These are phyloP conservation scores for Ectemnius continuus DNA, from an alignment of 2,888 invertebrate species.

Conservation along the genomic window DNA sequence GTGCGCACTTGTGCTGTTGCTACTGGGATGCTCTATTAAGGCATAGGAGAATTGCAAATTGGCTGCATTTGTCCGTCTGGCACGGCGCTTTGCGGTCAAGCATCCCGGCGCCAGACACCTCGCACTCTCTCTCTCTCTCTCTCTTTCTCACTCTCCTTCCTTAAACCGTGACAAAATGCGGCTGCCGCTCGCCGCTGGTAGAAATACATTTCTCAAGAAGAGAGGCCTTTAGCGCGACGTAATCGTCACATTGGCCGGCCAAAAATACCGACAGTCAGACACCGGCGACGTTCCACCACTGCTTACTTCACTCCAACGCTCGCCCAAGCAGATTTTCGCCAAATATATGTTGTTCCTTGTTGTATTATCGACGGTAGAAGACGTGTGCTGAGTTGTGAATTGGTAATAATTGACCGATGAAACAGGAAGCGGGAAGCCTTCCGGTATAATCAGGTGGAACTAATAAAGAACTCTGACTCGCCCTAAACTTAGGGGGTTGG, in stretches of 20 bases:
- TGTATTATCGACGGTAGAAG: too few species aligned
- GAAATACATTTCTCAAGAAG: conserved; percentile 40
- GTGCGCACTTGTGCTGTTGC: neutral
- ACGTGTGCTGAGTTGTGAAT: too few species aligned
- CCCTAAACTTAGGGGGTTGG: neutral
- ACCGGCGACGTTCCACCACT: neutral
- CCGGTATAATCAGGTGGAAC: too few species aligned
- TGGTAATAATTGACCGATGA: too few species aligned
- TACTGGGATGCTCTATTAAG: conserved; percentile 42
- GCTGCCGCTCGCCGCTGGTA: conserved; percentile 31
- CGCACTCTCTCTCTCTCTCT: conserved; percentile 25
- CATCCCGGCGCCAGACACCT: conserved; percentile 69
- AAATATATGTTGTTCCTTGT: too few species aligned
- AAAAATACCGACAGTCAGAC: neutral
- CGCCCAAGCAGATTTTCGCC: too few species aligned
- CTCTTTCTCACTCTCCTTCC: conserved; percentile 23
- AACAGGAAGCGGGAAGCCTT: too few species aligned
- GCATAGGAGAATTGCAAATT: conserved; percentile 56
- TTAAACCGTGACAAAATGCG: neutral
- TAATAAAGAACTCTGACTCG: neutral
- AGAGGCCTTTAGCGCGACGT: conserved; percentile 7
- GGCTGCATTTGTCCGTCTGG: conserved; percentile 61
- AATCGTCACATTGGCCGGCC: neutral
- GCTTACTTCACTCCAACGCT: neutral
- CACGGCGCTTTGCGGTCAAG: conserved; percentile 67